Percentiles rank a stretch among this genome's conserved stretches.
These are phyloP conservation scores for Cygnus olor DNA, from an alignment of 2,797 vertebrate genomes.

Conservation along the genomic window DNA sequence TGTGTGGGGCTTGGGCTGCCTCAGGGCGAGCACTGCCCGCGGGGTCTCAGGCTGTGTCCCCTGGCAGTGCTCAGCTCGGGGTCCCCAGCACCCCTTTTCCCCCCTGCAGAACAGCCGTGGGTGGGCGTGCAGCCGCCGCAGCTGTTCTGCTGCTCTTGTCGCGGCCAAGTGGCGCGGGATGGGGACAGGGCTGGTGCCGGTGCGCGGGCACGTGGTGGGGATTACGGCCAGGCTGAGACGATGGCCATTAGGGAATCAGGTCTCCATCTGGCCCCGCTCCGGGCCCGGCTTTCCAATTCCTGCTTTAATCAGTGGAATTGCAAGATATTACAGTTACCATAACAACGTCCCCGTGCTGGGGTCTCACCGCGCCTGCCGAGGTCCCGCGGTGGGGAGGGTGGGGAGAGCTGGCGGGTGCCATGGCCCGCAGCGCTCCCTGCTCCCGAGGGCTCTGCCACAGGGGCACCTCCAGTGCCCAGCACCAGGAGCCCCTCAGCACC, in stretches of 20 bases:
- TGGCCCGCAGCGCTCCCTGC: accelerated
- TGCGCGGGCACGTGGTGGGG: background rate
- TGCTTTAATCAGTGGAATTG: conserved; percentile 68
- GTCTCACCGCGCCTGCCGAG: accelerated
- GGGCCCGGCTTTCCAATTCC: conserved; percentile 32
- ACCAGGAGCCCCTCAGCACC: background rate
- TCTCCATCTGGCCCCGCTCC: conserved; percentile 61
- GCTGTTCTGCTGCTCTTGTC: accelerated
- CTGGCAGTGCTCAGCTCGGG: background rate
- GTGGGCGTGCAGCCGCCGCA: accelerated
- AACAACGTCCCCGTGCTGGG: background rate
- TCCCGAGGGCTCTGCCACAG: background rate
- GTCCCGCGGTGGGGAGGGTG: accelerated
- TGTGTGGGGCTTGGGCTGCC: accelerated
- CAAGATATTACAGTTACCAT: conserved; percentile 61
- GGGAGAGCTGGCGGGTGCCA: accelerated
- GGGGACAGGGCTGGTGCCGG: background rate
- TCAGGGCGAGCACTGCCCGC: background rate
- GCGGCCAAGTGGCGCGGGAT: background rate
- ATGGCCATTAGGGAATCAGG: conserved; percentile 68
- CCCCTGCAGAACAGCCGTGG: accelerated
- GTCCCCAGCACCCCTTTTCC: background rate
- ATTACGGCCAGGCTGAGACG: conserved; percentile 44
- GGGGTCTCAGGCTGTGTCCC: too few relatives aligned
- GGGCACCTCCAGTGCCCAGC: too few relatives aligned